phyloP scores from a whole-genome alignment of 2,888 invertebrate species.

The Allacma fusca region DNA sequence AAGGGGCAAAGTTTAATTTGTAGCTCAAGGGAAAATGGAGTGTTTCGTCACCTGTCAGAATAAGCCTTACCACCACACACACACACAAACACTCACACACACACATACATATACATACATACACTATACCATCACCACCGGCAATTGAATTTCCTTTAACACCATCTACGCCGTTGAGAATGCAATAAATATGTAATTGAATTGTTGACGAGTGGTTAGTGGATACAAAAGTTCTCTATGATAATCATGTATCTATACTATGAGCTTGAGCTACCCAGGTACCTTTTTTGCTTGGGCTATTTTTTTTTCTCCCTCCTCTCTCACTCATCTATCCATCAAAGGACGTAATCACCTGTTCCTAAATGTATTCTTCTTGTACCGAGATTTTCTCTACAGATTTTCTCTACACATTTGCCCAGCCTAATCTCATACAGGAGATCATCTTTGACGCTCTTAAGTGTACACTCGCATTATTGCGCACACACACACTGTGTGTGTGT shows the following conservation, averaged over 20 bases:
- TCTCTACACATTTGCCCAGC: no score
- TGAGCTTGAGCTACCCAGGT: background rate
- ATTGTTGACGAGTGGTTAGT: conserved; percentile 4
- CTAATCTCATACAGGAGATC: no score
- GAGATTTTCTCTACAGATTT: no score
- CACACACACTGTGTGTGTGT: no score
- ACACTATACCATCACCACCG: background rate
- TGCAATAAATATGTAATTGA: conserved; percentile 18
- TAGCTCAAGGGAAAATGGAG: conserved; percentile 30
- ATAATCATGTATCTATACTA: background rate
- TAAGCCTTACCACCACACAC: background rate
- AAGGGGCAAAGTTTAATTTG: conserved; percentile 2
- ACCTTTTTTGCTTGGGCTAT: background rate
- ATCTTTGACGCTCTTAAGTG: no score
- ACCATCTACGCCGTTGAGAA: background rate
- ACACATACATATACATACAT: no score
- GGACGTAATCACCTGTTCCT: no score
- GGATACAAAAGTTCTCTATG: background rate
- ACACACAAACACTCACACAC: no score
- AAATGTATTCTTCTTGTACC: no score
- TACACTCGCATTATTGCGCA: no score
- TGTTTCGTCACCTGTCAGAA: conserved; percentile 36
- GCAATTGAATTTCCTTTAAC: conserved; percentile 27
- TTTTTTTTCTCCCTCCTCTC: background rate
- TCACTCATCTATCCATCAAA: background rate